Evolutionary conservation across 2,888 invertebrate species (phyloP).

Genomic region (Poecilobothrus nobilitatus): DNA sequence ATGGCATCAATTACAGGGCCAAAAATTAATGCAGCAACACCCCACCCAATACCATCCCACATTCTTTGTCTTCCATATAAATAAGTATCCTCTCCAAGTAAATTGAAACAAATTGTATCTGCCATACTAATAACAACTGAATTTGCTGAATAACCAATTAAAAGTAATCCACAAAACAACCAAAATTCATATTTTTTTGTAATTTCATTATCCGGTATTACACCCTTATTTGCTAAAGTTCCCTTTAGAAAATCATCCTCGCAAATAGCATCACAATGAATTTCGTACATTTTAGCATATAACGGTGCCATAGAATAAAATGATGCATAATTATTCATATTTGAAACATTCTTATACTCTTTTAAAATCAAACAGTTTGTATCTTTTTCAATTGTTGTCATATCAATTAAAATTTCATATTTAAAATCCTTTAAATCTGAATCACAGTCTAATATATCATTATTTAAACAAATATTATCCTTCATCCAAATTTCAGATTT

Average conservation of each 20-base stretch:
- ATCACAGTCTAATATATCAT: not conserved
- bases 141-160: slow-evolving; percentile 66
- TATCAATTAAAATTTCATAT: not conserved
- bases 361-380: not conserved
- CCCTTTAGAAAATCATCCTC: slow-evolving; percentile 20
- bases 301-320: not conserved
- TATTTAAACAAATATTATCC: slow-evolving; percentile 44
- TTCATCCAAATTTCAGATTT: slow-evolving; percentile 46
- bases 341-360: not conserved
- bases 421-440: not conserved
- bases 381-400: not conserved
- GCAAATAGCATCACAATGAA: slow-evolving; percentile 19
- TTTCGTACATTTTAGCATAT: slow-evolving; percentile 11
- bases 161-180: slow-evolving; percentile 60
- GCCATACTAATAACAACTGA: slow-evolving; percentile 71
- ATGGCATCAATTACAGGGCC: slow-evolving; percentile 64
- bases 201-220: slow-evolving; percentile 22
- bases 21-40: slow-evolving; percentile 59
- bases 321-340: not conserved
- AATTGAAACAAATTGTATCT: slow-evolving; percentile 74
- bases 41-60: slow-evolving; percentile 79
- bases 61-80: slow-evolving; percentile 71
- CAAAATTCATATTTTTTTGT: slow-evolving; percentile 54
- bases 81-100: slow-evolving; percentile 57
- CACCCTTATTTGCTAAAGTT: slow-evolving; percentile 15